Evolutionary conservation across 2,797 vertebrate genomes (phyloP), one percentile per base, ranked within the genome.

Genomic region (Peromyscus attwateri): DNA sequence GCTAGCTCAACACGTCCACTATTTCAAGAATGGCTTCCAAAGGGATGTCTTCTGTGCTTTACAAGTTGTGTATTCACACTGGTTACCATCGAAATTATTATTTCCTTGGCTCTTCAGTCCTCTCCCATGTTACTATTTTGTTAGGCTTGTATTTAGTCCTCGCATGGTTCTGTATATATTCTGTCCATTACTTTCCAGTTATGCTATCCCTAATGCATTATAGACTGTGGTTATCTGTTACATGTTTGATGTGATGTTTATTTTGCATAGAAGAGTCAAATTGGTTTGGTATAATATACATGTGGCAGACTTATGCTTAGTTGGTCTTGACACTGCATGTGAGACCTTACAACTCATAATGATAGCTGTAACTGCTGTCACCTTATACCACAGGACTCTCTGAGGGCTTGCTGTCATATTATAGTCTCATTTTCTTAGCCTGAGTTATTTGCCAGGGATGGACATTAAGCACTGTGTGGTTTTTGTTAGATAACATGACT

Each of bases 241-340:
- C 14, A 52, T 64, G 52, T 60, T 87, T 82, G 60, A 16, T 68
- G 40, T 66, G 7, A 12, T 9, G 10, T 46, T 92, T 76, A n/a
- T 92, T 96, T 94, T 96, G 17, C 84, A 89, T n/a, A 79, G 27
- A 76, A 25, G 40, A 82, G 55, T 87, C 37, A 95, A 13, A 80
- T 49, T 14, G 1, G 46, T 68, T 27, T 85, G 12, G 73, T 27
- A 80, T 21, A 60, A 14, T 62, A 79, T 55, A 27, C 68, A 2
- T 40, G 14, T 71, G 17, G 80, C 40, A 16, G 25, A 16, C 77
- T 95, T 21, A 80, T 70, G 19, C 8, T 46, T 77, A 40, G 3
- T 82, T 66, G 23, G 23, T 27, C 64, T 7, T 7, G 7, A 0
- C 49, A 19, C 0, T 64, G 1, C 71, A 46, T 91, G 87, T 96